Evolutionary conservation across 2,888 invertebrate genomes (phyloP).

Genomic region (Cepaea hortensis): DNA sequence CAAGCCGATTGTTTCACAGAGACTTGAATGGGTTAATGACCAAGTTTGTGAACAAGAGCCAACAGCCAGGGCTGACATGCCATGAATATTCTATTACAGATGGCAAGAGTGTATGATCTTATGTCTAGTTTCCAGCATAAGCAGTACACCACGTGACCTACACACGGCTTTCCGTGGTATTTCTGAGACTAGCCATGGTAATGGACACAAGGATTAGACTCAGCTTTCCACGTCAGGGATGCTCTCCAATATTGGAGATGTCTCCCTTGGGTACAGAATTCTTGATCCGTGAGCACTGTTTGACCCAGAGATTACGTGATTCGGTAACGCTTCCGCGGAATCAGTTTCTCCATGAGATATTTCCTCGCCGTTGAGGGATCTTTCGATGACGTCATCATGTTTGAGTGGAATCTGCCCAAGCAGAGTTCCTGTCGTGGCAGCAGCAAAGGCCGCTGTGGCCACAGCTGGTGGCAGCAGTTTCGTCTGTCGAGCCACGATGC

Average conservation of each 20-base stretch:
- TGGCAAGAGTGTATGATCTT: too few relatives aligned
- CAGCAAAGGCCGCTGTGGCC: constrained; percentile 10
- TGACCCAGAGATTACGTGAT: constrained; percentile 4
- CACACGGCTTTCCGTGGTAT: too few relatives aligned
- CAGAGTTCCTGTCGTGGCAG: constrained; percentile 15
- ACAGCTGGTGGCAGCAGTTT: constrained; percentile 23
- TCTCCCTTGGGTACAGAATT: constrained; percentile 39
- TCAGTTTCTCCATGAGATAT: neutral
- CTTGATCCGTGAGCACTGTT: neutral
- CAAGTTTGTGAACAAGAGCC: too few relatives aligned
- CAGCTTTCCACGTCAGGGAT: constrained; percentile 50
- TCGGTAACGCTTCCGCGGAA: neutral
- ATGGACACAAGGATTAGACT: neutral
- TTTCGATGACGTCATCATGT: constrained; percentile 9
- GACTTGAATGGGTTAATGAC: too few relatives aligned
- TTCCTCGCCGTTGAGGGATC: neutral
- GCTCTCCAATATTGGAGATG: constrained; percentile 53
- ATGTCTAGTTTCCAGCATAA: too few relatives aligned
- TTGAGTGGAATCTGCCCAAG: constrained; percentile 10
- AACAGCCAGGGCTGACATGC: too few relatives aligned
- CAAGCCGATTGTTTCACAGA: too few relatives aligned
- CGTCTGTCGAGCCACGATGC: constrained; percentile 36
- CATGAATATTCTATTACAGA: too few relatives aligned
- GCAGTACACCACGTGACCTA: too few relatives aligned
- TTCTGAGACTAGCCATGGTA: too few relatives aligned